phyloP scores from a whole-genome alignment of 2,113 vertebrate species.

The Pyrgilauda ruficollis region DNA sequence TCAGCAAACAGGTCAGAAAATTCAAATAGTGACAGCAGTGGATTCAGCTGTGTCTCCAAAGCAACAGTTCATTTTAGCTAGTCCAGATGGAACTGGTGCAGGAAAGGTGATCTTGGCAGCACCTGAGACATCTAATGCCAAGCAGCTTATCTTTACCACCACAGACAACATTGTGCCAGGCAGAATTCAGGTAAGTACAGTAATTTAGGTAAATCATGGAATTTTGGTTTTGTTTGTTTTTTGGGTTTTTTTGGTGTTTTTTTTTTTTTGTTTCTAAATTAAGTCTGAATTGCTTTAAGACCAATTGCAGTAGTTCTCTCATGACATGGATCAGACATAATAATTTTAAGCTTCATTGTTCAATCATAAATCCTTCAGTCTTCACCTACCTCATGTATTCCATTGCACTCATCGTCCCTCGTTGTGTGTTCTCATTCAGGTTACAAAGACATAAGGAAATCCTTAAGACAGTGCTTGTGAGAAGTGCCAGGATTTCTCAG shows the following conservation, averaged over 20 bases:
- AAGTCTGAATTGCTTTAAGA: not conserved
- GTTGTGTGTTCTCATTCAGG: not conserved
- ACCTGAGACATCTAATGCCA: slow-evolving; percentile 85
- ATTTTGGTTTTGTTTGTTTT: not conserved
- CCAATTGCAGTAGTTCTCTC: not conserved
- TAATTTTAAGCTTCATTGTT: not conserved
- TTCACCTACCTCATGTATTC: not conserved
- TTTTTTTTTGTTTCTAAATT: not conserved
- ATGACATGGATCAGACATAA: not conserved
- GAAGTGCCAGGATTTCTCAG: not conserved
- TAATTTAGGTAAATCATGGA: not conserved
- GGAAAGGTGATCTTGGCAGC: slow-evolving; percentile 94
- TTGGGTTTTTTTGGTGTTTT: not conserved
- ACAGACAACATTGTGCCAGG: slow-evolving; percentile 91
- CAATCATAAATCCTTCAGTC: not conserved
- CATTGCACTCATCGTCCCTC: not conserved
- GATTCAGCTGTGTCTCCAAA: slow-evolving; percentile 87
- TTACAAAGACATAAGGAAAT: not conserved
- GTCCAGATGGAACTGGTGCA: slow-evolving; percentile 87
- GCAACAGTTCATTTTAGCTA: slow-evolving; percentile 94
- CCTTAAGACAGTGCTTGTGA: not conserved
- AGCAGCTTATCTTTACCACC: slow-evolving; percentile 95
- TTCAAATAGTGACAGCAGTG: slow-evolving; percentile 95
- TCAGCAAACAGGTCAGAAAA: slow-evolving; percentile 96
- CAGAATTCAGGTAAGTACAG: slow-evolving; percentile 88